Evolutionary conservation across 2,888 invertebrate genomes (phyloP), one percentile per base, ranked within the genome.

Genomic region (Cheilosia grossa): DNA sequence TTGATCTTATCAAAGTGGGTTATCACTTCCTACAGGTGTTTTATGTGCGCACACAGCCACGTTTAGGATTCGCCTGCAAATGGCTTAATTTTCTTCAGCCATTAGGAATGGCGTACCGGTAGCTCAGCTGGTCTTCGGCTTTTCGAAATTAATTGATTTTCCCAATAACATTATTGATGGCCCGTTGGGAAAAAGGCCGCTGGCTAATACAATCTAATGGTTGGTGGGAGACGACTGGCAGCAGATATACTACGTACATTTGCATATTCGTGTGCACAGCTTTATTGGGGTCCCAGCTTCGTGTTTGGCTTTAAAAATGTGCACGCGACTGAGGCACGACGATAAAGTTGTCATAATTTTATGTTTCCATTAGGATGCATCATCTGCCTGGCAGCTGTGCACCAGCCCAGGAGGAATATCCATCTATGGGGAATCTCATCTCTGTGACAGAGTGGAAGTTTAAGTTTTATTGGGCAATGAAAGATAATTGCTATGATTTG

Each of bases 291-390:
- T 64, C 63, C 47, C 5, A 6, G 6, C 6, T 15, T 5, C 15
- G 40, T 7, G 58, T 40, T 58, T 9, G 10, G 44, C 10, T 15
- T 17, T 33, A 9, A 24, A 40, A 47, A 27, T n/a, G 61, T 54
- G 19, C 40, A 69, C 42, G 33, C 37, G 19, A 27, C 42, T 51
- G 33, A 40, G n/a, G 37, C 30, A 17, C 47, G 79, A 66, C 40
- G 79, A 80, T 80, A 73, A 80, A 80, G 79, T 64, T 80, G 79
- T 80, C 66, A 80, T 80, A 73, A 69, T 53, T 80, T 67, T 19
- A 59, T 66, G 72, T 37, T 53, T 73, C 73, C 53, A 80, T 66
- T 80, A 80, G 73, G 73, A 72, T 61, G 49, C 79, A 53, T 44
- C 51, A 58, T 21, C 33, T 3, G 27, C 24, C 1, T 27, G 17